Evolutionary conservation across 2,888 invertebrate species (phyloP).

Genomic region (Pedicia rivosa): DNA sequence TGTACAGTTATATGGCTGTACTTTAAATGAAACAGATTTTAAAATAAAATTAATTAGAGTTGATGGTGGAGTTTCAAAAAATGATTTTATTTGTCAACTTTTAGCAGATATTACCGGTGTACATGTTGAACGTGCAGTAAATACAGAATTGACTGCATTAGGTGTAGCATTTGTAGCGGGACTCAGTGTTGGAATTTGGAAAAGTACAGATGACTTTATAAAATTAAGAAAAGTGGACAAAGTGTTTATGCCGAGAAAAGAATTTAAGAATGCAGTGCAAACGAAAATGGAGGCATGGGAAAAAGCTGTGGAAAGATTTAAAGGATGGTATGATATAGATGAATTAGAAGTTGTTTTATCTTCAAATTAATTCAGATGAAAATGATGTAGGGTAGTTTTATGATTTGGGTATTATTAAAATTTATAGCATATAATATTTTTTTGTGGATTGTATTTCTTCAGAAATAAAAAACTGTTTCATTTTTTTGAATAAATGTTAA

Average conservation of each 20-base stretch:
- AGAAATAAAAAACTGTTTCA: too few species aligned
- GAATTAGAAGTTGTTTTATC: too few species aligned
- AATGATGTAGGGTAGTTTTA: too few species aligned
- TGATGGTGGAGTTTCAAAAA: conserved; percentile 92
- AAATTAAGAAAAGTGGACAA: conserved; percentile 40
- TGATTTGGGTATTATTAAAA: too few species aligned
- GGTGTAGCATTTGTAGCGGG: conserved; percentile 83
- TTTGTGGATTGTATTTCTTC: too few species aligned
- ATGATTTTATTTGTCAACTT: conserved; percentile 80
- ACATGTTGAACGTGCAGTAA: conserved; percentile 53
- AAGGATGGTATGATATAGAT: conserved; percentile 21
- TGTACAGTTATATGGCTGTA: conserved; percentile 56
- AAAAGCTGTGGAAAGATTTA: conserved; percentile 23
- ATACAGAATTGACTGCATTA: conserved; percentile 66
- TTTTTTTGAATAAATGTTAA: too few species aligned
- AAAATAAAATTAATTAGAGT: conserved; percentile 51
- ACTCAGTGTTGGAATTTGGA: conserved; percentile 61
- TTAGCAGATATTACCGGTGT: conserved; percentile 69
- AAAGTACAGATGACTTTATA: conserved; percentile 45
- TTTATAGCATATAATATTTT: too few species aligned
- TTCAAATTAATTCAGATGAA: too few species aligned
- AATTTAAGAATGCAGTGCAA: conserved; percentile 15
- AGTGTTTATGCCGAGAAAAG: conserved; percentile 39
- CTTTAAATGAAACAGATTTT: conserved; percentile 51
- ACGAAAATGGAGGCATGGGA: conserved; percentile 22